A percentile compares a stretch with the other conserved stretches of the same genome.
Conservation (phyloP, 2,797 vertebrate species). For the Microtus agrestis region DNA sequence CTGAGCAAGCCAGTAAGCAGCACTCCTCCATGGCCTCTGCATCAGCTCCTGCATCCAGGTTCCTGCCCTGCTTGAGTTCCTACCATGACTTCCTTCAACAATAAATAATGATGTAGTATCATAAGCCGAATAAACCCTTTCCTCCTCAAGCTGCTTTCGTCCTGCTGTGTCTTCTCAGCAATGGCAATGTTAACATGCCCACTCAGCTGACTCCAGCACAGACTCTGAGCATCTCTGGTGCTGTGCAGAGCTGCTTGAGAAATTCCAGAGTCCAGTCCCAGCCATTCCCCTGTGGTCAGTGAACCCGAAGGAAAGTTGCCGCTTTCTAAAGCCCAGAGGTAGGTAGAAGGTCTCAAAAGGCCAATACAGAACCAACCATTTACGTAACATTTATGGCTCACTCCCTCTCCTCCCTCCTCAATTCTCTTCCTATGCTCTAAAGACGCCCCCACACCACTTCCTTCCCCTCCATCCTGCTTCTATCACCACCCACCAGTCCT, state of each 20-base stretch:
- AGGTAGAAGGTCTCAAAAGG: not conserved
- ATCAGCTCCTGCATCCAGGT: not conserved
- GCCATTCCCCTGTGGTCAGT: not conserved
- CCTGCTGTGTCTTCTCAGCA: not conserved
- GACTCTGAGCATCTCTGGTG: not conserved
- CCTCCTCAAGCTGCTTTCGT: not conserved
- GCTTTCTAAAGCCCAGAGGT: not conserved
- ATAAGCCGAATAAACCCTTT: not conserved
- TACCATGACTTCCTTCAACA: not conserved
- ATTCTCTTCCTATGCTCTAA: not conserved
- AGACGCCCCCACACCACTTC: not conserved
- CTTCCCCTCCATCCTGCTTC: not conserved
- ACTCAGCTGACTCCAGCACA: not conserved
- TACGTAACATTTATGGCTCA: not conserved
- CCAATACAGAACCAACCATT: not conserved
- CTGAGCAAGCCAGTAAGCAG: not conserved
- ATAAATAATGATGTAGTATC: not conserved
- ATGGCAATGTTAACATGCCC: not conserved
- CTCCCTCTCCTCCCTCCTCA: too few species aligned
- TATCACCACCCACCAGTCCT: not conserved
- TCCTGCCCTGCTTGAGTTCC: not conserved
- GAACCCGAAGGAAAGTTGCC: not conserved
- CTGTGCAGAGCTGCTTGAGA: not conserved
- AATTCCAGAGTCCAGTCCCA: not conserved
- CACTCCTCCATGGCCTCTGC: not conserved